Evolutionary conservation across 2,797 vertebrate species (phyloP), one percentile per base, ranked within the genome.

Genomic region (Arremon aurantiirostris): DNA sequence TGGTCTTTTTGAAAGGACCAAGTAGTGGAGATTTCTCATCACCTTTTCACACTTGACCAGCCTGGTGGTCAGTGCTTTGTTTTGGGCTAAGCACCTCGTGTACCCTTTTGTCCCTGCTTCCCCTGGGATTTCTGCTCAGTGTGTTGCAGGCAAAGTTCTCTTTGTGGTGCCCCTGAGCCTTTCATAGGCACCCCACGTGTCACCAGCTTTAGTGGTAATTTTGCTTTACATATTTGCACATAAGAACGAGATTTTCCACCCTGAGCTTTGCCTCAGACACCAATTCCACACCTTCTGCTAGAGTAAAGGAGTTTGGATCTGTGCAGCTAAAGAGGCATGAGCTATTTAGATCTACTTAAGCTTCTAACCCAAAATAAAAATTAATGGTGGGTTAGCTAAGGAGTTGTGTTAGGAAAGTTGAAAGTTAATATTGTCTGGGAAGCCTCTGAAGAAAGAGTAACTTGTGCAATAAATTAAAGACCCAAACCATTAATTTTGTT

Each of bases 181-280:
- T 77, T 61, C 0, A 2, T 53, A 37, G 35, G 30, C 18, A n/a
- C 22, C 5, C 32, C 5, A 1, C 0, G 0, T 39, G 55, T 26
- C 35, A 27, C 28, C n/a, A 35, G 8, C 28, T 59, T 66, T 44
- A 69, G 19, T 50, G 30, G 8, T 50, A 8, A 30, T 70, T 83
- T 80, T 86, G 8, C 61, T 89, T 81, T 77, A 47, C 4, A 1
- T 56, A 12, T 88, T 86, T 86, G 22, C 37, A 8, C 35, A 5
- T 6, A 34, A 53, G 11, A 86, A 16, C 3, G 28, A 55, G 52
- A 34, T 44, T 92, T 52, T 66, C 44, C 16, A 22, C 34, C 49
- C 77, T 81, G 44, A 41, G 26, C 44, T 70, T 81, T 14, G 23
- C 26, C 26, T 63, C 46, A 65, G 64, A 57, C 7, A 12, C 22